Percentiles rank a stretch among this genome's conserved stretches.
These are phyloP conservation scores for Cebidichthys violaceus DNA, from an alignment of 2,113 vertebrate species.

Conservation along the genomic window DNA sequence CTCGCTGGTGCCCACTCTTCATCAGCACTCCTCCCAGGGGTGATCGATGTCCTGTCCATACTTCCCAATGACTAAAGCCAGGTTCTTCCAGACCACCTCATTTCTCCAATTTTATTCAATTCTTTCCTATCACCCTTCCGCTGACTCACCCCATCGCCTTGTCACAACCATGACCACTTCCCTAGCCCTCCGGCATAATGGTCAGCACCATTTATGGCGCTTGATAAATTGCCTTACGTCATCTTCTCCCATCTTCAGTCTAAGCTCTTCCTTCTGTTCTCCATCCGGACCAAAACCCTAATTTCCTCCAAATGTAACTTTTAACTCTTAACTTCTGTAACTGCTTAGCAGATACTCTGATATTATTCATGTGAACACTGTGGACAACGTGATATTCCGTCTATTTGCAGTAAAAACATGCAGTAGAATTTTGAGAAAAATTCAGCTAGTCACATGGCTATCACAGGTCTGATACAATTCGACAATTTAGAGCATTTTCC, in stretches of 20 bases:
- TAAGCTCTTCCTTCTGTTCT: slow-evolving; percentile 45
- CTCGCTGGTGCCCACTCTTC: slow-evolving; percentile 74
- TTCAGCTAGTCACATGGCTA: not conserved
- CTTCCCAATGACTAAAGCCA: slow-evolving; percentile 68
- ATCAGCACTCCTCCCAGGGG: slow-evolving; percentile 72
- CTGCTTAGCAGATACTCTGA: not conserved
- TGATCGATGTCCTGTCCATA: slow-evolving; percentile 76
- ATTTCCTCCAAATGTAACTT: slow-evolving; percentile 27
- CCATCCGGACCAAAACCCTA: slow-evolving; percentile 47
- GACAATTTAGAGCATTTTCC: not conserved
- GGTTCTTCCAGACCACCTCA: slow-evolving; percentile 70
- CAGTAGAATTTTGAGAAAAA: not conserved
- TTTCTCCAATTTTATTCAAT: slow-evolving; percentile 79
- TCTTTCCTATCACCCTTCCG: slow-evolving; percentile 70
- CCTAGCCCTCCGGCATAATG: slow-evolving; percentile 38
- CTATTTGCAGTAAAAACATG: slow-evolving; percentile 1
- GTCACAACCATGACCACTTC: slow-evolving; percentile 57
- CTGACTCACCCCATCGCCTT: slow-evolving; percentile 73
- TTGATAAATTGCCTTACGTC: slow-evolving; percentile 61
- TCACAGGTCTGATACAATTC: not conserved
- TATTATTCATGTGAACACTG: not conserved
- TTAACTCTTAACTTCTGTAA: not conserved
- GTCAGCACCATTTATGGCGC: slow-evolving; percentile 64
- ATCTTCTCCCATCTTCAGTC: slow-evolving; percentile 49
- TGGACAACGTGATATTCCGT: not conserved